Evolutionary conservation across 2,797 vertebrate genomes (phyloP), one percentile per base, ranked within the genome.

Genomic region (Scomberomorus guttatus): DNA sequence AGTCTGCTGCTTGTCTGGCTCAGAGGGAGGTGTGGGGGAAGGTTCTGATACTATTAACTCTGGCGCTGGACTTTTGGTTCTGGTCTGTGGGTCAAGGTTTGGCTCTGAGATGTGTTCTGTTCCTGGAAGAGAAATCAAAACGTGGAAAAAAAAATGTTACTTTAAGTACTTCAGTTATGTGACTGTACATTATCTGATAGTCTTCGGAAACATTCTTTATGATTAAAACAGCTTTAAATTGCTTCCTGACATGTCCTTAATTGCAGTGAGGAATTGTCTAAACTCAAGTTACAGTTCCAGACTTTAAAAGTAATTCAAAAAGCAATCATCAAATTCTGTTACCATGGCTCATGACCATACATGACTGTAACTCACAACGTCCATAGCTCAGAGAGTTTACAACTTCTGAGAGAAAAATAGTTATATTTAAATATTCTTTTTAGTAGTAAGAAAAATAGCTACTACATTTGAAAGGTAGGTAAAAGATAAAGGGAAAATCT

Each of bases 91-190:
- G 72, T 95, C 93, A 79, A 84, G 84, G 81, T 92, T 94, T 73
- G 94, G 87, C 77, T 93, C 95, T 0, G 93, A 92, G 79, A 95
- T 87, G 71, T 86, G 77, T 87, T 94, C 83, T 87, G 89, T 94
- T 90, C 85, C 96, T 96, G 86, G 72, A 88, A 88, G 57, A 83
- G 68, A 84, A 91, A 89, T 79, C 39, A 82, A 85, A 88, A 89
- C 17, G 61, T 50, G 78, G 77, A 61, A 84, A 75, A 63, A 58
- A 84, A 82, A 77, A 81, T 27, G 6, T 76, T 70, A 70, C 50
- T 81, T 61, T 52, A 72, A 68, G 72, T 78, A 44, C 59, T 76
- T 76, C 6, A 34, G 22, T 64, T 54, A 71, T 66, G 55, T 52
- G 58, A 17, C 27, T 78, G 77, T 63, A 76, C 57, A 76, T 75